Conservation (phyloP, 2,888 invertebrate species). For the Tubulanus polymorphus region DNA sequence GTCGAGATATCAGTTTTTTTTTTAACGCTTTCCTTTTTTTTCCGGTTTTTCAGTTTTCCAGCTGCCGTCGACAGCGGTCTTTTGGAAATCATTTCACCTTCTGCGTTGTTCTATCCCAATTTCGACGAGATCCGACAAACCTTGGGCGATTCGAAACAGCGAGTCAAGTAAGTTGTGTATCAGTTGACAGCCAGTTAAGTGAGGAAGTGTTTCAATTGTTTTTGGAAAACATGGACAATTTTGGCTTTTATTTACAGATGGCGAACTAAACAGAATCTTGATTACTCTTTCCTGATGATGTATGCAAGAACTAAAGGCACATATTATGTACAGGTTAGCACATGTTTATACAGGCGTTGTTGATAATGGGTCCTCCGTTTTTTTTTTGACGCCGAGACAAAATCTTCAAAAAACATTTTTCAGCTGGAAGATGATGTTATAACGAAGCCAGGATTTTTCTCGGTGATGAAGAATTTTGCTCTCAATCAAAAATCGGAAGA, state of each 20-base stretch:
- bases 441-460: constrained; percentile 74
- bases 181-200: too few species aligned
- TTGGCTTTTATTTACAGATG: constrained; percentile 64
- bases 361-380: background rate
- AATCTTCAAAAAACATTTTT: too few species aligned
- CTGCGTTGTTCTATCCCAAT: constrained; percentile 82
- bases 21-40: background rate
- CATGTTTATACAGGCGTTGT: background rate
- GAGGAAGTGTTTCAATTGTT: background rate
- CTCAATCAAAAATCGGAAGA: constrained; percentile 70
- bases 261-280: constrained; percentile 93
- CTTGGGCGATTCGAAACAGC: constrained; percentile 78
- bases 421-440: constrained; percentile 93
- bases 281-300: constrained; percentile 90
- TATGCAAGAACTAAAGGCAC: constrained; percentile 82
- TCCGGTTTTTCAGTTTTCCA: constrained; percentile 64
- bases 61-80: constrained; percentile 72
- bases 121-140: constrained; percentile 72
- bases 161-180: constrained; percentile 58
- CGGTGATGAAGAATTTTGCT: constrained; percentile 79
- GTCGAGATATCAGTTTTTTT: too few species aligned
- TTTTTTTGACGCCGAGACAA: background rate
- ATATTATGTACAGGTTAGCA: constrained; percentile 68
- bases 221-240: background rate
- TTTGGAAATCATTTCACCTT: constrained; percentile 84